phyloP scores from a whole-genome alignment of 2,797 vertebrate species.

The Pygocentrus nattereri region DNA sequence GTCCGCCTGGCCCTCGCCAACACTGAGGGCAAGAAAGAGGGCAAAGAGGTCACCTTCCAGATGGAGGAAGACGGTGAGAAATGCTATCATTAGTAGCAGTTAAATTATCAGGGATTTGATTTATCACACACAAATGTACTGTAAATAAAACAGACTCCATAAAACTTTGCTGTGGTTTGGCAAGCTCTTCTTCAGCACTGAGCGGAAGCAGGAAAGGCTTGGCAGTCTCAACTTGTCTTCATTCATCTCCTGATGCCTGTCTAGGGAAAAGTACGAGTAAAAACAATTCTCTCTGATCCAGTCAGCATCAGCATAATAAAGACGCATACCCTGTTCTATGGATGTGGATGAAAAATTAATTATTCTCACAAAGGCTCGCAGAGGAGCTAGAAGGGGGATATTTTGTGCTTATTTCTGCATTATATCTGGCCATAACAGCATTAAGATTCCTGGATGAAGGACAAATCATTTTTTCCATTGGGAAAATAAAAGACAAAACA shows the following conservation, averaged over 20 bases:
- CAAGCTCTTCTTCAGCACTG: neutral
- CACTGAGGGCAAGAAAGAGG: slow-evolving; percentile 94
- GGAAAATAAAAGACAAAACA: slow-evolving; percentile 67
- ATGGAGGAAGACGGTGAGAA: slow-evolving; percentile 96
- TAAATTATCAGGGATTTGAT: slow-evolving; percentile 13
- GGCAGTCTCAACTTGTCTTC: slow-evolving; percentile 8
- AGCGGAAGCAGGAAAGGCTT: slow-evolving; percentile 4
- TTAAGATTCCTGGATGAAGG: slow-evolving; percentile 50
- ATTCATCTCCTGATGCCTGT: slow-evolving; percentile 28
- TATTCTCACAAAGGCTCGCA: slow-evolving; percentile 54
- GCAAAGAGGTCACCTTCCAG: slow-evolving; percentile 92
- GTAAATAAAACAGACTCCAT: neutral
- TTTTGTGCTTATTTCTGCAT: slow-evolving; percentile 64
- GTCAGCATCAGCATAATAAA: slow-evolving; percentile 64
- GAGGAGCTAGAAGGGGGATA: slow-evolving; percentile 58
- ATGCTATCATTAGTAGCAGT: neutral
- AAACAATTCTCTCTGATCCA: slow-evolving; percentile 24
- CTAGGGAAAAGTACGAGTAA: slow-evolving; percentile 11
- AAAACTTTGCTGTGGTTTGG: slow-evolving; percentile 33
- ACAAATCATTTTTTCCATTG: slow-evolving; percentile 67
- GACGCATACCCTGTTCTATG: slow-evolving; percentile 64
- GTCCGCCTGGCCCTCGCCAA: slow-evolving; percentile 89
- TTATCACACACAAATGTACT: slow-evolving; percentile 10
- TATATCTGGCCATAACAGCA: slow-evolving; percentile 60
- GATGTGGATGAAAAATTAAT: slow-evolving; percentile 67